These are phyloP conservation scores for Carassius carassius DNA, from an alignment of 2,113 vertebrate species.

Conservation along the genomic window DNA sequence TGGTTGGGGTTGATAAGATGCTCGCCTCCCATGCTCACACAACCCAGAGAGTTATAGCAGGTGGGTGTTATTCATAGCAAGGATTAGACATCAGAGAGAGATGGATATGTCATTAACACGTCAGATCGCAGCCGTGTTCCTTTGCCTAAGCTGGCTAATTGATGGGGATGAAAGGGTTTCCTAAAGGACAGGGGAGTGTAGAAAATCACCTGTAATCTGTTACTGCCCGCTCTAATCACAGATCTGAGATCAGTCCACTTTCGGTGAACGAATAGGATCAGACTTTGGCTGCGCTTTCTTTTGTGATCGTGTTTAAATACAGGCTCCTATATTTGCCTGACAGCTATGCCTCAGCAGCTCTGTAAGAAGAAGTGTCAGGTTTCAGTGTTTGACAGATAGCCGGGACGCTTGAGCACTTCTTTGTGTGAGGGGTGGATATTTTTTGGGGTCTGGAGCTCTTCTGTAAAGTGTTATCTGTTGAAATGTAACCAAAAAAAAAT, in stretches of 20 bases:
- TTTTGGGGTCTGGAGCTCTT: no score
- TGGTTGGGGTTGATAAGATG: conserved; percentile 27
- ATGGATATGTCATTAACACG: conserved; percentile 70
- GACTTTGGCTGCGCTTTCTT: background rate
- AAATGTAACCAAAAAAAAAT: no score
- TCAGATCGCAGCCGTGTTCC: conserved; percentile 38
- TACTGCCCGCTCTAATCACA: background rate
- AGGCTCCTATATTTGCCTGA: background rate
- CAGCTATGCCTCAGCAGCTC: conserved; percentile 30
- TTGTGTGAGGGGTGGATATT: no score
- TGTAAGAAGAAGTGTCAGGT: conserved; percentile 41
- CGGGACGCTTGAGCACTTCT: no score
- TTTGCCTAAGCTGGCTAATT: conserved; percentile 54
- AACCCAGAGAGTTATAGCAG: conserved; percentile 48
- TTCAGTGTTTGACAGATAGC: conserved; percentile 58
- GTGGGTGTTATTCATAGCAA: conserved; percentile 69
- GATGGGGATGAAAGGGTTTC: conserved; percentile 30
- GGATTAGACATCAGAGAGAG: conserved; percentile 77
- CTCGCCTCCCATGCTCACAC: conserved; percentile 49
- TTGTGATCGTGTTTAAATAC: conserved; percentile 19
- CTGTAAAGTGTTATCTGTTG: no score
- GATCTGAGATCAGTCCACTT: background rate
- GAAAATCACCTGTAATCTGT: conserved; percentile 27
- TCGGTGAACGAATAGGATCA: background rate
- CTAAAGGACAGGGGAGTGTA: conserved; percentile 9